These are phyloP conservation scores for Amazona vittata DNA, from an alignment of 2,113 vertebrate genomes.

Conservation along the genomic window DNA sequence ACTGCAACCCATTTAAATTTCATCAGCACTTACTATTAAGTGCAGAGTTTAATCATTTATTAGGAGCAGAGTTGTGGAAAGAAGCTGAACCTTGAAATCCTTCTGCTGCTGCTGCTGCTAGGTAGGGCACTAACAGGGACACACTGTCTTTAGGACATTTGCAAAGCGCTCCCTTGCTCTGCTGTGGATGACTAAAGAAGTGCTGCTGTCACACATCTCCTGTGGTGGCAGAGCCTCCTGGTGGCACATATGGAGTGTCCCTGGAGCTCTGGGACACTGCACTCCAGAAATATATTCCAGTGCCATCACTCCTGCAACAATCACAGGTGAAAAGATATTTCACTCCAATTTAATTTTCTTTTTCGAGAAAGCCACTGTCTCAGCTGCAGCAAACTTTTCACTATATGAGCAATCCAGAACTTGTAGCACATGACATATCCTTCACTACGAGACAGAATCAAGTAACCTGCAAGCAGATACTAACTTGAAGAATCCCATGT, in stretches of 20 bases:
- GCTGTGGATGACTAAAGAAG: background rate
- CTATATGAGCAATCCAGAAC: background rate
- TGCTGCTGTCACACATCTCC: background rate
- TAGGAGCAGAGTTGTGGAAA: background rate
- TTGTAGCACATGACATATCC: accelerated
- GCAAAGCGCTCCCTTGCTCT: background rate
- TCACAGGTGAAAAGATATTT: background rate
- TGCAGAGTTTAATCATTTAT: conserved; percentile 36
- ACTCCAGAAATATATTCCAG: background rate
- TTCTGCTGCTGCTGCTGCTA: background rate
- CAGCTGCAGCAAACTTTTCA: background rate
- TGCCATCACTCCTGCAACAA: background rate
- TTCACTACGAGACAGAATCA: accelerated
- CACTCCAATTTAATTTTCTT: background rate
- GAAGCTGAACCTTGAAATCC: background rate
- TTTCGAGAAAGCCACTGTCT: background rate
- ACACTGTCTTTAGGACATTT: background rate
- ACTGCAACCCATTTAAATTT: conserved; percentile 11
- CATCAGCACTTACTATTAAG: background rate
- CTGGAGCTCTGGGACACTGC: background rate
- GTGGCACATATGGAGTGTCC: background rate
- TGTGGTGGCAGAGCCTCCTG: background rate
- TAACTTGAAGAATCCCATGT: background rate
- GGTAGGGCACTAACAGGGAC: background rate
- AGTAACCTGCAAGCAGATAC: background rate